These are phyloP conservation scores for Eurytoma californica DNA, from an alignment of 2,888 invertebrate genomes.

Conservation along the genomic window DNA sequence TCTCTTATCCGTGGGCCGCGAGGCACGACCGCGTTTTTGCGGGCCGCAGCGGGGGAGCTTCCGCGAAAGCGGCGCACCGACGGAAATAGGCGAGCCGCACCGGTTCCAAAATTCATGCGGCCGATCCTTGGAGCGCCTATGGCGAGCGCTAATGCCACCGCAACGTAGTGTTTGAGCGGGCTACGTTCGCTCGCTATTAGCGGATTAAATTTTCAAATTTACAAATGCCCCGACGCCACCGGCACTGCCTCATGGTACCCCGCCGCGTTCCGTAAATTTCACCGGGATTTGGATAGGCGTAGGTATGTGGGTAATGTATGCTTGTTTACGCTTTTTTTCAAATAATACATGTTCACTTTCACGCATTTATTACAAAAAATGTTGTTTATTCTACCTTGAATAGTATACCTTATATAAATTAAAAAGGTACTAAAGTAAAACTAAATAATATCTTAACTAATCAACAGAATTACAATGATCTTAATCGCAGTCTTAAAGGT, in stretches of 20 bases:
- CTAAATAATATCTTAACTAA: no score
- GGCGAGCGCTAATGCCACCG: slow-evolving; percentile 2
- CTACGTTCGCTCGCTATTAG: slow-evolving; percentile 30
- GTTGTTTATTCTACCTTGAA: no score
- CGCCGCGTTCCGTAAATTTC: neutral
- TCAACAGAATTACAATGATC: no score
- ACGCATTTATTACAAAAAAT: no score
- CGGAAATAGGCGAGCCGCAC: slow-evolving; percentile 40
- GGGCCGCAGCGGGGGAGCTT: neutral
- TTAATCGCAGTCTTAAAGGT: no score
- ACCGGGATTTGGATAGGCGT: neutral
- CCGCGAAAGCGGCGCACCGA: slow-evolving; percentile 16
- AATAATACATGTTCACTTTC: neutral
- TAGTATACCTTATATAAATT: no score
- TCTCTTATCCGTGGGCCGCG: slow-evolving; percentile 44
- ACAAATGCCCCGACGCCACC: slow-evolving; percentile 14
- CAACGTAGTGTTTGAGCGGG: slow-evolving; percentile 6
- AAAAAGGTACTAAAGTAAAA: no score
- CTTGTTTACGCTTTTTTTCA: neutral
- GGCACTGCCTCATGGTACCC: neutral
- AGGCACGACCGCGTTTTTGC: slow-evolving; percentile 39
- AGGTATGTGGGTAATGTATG: neutral
- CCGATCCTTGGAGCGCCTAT: neutral
- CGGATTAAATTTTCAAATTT: slow-evolving; percentile 44
- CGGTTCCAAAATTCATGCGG: slow-evolving; percentile 13